These are phyloP conservation scores for Uloborus plumipes DNA, from an alignment of 2,888 invertebrate species.

Conservation along the genomic window DNA sequence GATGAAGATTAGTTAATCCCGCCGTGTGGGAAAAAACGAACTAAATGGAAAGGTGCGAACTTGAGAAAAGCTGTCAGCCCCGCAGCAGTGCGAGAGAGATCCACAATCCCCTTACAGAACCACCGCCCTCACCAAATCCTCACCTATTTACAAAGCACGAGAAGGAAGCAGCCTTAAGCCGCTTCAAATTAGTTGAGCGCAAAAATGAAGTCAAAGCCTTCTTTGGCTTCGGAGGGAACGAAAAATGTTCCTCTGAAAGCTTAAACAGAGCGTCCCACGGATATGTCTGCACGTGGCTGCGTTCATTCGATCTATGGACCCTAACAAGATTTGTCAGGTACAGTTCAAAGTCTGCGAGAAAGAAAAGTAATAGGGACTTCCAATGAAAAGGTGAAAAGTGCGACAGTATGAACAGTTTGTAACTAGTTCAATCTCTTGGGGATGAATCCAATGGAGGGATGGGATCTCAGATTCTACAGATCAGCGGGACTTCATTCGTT, in stretches of 20 bases:
- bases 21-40: conserved; percentile 12
- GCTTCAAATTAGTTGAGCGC: conserved; percentile 63
- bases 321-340: conserved; percentile 64
- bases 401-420: conserved; percentile 59
- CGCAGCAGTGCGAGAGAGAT: conserved; percentile 23
- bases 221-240: conserved; percentile 31
- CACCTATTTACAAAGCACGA: conserved; percentile 49
- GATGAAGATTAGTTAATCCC: conserved; percentile 59
- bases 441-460: conserved; percentile 9
- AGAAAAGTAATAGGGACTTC: conserved; percentile 49
- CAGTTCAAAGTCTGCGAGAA: conserved; percentile 39
- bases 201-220: conserved; percentile 55
- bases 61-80: conserved; percentile 51
- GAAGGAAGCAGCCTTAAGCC: conserved; percentile 53
- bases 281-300: conserved; percentile 25
- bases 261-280: conserved; percentile 30
- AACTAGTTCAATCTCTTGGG: conserved; percentile 60
- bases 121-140: conserved; percentile 34
- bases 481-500: conserved; percentile 61
- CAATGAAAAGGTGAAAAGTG: conserved; percentile 62
- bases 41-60: conserved; percentile 27
- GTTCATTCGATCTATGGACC: conserved; percentile 19
- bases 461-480: conserved; percentile 52
- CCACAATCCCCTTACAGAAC: conserved; percentile 34
- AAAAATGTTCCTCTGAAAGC: conserved; percentile 50